Conservation (phyloP, 2,888 invertebrate genomes). For the Parelbella ahira region DNA sequence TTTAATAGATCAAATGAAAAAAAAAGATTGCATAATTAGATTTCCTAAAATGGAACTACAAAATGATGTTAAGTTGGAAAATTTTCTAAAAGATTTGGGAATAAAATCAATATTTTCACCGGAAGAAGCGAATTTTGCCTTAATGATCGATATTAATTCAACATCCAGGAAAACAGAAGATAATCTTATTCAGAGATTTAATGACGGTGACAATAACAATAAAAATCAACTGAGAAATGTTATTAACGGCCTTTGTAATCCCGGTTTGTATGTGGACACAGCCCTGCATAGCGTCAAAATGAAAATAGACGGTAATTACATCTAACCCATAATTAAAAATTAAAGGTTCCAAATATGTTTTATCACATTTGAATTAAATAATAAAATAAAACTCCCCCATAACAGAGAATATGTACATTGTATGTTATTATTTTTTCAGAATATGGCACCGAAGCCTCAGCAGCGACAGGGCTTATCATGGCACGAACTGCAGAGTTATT, state of each 20-base stretch:
- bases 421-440: too few relatives aligned
- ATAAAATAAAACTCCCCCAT: too few relatives aligned
- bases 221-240: slow-evolving; percentile 39
- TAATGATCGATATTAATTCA: slow-evolving; percentile 69
- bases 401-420: too few relatives aligned
- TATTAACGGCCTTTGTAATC: slow-evolving; percentile 68
- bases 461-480: slow-evolving; percentile 81
- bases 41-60: slow-evolving; percentile 88
- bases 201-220: slow-evolving; percentile 34
- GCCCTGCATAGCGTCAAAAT: slow-evolving; percentile 84
- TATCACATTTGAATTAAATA: too few relatives aligned
- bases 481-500: slow-evolving; percentile 72
- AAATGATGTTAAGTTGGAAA: slow-evolving; percentile 77
- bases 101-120: slow-evolving; percentile 83
- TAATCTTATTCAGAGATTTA: slow-evolving; percentile 44
- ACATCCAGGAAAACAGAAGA: slow-evolving; percentile 42
- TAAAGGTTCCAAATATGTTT: too few relatives aligned
- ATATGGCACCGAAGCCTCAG: slow-evolving; percentile 86
- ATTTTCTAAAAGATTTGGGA: slow-evolving; percentile 79
- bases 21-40: slow-evolving; percentile 75
- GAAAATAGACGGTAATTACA: slow-evolving; percentile 71
- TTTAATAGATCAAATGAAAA: slow-evolving; percentile 66
- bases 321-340: too few relatives aligned
- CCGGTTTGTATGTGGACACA: slow-evolving; percentile 82
- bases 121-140: slow-evolving; percentile 82